Conservation (phyloP, 2,888 invertebrate species). For the Hydroisotoma schaefferi region DNA sequence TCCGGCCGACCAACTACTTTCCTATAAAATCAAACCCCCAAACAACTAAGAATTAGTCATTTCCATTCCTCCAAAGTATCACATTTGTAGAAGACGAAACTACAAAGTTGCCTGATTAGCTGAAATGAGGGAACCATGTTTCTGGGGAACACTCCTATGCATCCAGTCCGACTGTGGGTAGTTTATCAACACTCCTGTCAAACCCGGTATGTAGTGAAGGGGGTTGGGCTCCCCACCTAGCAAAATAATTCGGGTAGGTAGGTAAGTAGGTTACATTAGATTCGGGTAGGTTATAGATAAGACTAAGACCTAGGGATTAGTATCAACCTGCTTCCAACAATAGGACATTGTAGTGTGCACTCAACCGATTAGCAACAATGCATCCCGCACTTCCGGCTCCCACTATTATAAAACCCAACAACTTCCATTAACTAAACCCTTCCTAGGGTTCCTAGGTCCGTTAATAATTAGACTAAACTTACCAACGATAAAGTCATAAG, state of each 20-base stretch:
- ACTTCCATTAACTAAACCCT: too few species aligned
- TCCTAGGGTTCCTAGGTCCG: too few species aligned
- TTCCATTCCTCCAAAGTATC: too few species aligned
- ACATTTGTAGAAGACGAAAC: too few species aligned
- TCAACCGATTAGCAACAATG: conserved; percentile 27
- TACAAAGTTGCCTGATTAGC: conserved; percentile 30
- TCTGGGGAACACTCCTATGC: conserved; percentile 25
- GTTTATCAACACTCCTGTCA: conserved; percentile 22
- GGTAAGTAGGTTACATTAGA: too few species aligned
- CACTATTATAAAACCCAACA: conserved; percentile 25
- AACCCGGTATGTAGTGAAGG: conserved; percentile 21
- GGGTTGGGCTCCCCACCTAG: conserved; percentile 18
- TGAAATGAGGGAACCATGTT: conserved; percentile 21
- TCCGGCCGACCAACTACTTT: background rate
- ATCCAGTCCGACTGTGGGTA: conserved; percentile 24
- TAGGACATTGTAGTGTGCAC: conserved; percentile 17
- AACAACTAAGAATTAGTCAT: background rate
- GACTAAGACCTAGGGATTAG: too few species aligned
- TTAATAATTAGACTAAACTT: too few species aligned
- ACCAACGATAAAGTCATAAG: conserved; percentile 39
- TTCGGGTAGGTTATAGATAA: too few species aligned
- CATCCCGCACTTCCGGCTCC: conserved; percentile 30
- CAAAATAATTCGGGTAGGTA: too few species aligned
- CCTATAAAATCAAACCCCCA: too few species aligned
- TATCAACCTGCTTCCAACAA: conserved; percentile 31